Conservation (phyloP, 2,113 vertebrate species). For the Alaudala cheleensis region DNA sequence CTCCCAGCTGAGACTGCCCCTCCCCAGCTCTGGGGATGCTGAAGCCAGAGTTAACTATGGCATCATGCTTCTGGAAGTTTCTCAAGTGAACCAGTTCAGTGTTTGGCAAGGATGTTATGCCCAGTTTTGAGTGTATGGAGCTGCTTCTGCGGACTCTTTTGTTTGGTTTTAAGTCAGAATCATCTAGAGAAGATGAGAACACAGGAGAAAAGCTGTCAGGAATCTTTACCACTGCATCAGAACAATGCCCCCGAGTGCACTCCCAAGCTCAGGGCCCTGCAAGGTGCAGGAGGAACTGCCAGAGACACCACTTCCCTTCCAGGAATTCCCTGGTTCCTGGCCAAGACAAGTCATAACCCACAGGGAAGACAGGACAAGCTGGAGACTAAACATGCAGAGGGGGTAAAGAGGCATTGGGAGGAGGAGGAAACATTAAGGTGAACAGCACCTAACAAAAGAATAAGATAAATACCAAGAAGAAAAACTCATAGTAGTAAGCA, state of each 20-base stretch:
- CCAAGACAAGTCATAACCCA: neutral
- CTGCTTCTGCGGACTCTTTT: neutral
- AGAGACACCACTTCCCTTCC: neutral
- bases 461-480: conserved; percentile 9
- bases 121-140: neutral
- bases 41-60: neutral
- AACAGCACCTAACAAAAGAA: conserved; percentile 1
- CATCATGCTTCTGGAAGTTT: neutral
- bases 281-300: conserved; percentile 1
- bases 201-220: neutral
- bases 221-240: neutral
- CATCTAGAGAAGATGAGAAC: neutral
- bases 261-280: neutral
- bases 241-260: neutral
- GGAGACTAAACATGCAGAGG: conserved; percentile 37
- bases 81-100: neutral
- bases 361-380: conserved; percentile 24
- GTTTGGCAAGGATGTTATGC: neutral
- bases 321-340: neutral
- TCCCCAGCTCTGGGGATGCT: neutral
- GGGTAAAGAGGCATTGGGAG: neutral
- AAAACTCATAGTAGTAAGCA: neutral
- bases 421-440: conserved; percentile 17
- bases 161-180: neutral
- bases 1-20: neutral